Evolutionary conservation across 2,888 invertebrate genomes (phyloP), one percentile per base, ranked within the genome.

Genomic region (Chloromyia formosa): DNA sequence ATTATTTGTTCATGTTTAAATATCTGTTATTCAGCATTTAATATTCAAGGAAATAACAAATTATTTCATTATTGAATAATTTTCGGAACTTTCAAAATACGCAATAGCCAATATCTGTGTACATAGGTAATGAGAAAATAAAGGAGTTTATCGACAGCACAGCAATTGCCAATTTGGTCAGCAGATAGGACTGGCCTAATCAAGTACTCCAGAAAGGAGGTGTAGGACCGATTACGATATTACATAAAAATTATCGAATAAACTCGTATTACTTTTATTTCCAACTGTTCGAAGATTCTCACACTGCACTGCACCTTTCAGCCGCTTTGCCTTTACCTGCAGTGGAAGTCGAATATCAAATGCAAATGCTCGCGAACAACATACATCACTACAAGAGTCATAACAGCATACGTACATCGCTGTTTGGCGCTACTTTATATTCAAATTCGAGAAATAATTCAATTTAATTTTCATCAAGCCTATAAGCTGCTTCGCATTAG

Each of bases 361-460:
- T 49, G 16, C 49, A 49, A 49, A 49, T 40, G 18, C 42, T n/a
- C 62, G 14, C 16, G 60, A 62, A 20, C 66, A 49, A 66, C 66
- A 45, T 49, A 45, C 45, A 20, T 18, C 9, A 12, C 35, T 71
- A 71, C 71, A 35, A 56, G 56, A 71, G 35, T 58, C 56, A 56
- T 40, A 56, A 56, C 71, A 58, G 58, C 58, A 71, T 42, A 35
- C 53, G 56, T 56, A 35, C 71, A 71, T 71, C 49, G 66, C 66
- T 22, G 45, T 66, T 66, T 40, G 58, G 40, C 42, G 71, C 58
- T 71, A 71, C 71, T 71, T 71, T 56, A 71, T 71, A 71, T 71
- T 71, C 58, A 71, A 71, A 71, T 71, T 71, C 22, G 45, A 58
- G 56, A 56, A 56, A 71, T 66, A 66, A 66, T 71, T 71, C 71